Conservation (phyloP, 2,888 invertebrate species). For the Drosophila mettleri region DNA sequence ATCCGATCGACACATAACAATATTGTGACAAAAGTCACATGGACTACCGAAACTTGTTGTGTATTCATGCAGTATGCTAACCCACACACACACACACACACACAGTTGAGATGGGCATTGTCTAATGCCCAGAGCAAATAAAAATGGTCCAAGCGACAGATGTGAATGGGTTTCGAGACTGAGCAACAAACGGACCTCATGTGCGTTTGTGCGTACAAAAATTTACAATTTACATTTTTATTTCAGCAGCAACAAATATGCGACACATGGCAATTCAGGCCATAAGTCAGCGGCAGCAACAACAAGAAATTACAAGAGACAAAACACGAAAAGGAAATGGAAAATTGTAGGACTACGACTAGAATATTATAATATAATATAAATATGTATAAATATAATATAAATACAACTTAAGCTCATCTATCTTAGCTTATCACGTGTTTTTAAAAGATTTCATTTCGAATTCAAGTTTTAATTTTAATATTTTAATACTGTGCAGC, state of each 20-base stretch:
- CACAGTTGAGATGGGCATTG: slow-evolving; percentile 31
- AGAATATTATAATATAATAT: too few species aligned
- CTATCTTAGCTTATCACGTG: neutral
- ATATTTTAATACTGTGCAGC: slow-evolving; percentile 21
- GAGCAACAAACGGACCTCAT: slow-evolving; percentile 42
- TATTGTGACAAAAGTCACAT: slow-evolving; percentile 21
- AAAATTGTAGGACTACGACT: neutral
- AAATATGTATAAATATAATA: too few species aligned
- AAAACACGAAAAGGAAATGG: slow-evolving; percentile 1
- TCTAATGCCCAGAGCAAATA: slow-evolving; percentile 70
- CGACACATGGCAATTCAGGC: slow-evolving; percentile 67
- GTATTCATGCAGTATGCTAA: slow-evolving; percentile 45
- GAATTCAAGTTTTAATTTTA: neutral
- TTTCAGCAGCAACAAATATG: slow-evolving; percentile 60
- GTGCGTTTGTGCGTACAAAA: slow-evolving; percentile 71
- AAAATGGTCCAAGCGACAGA: slow-evolving; percentile 50
- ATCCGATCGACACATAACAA: slow-evolving; percentile 34
- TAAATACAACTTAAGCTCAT: neutral
- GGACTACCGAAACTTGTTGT: slow-evolving; percentile 30
- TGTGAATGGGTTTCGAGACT: slow-evolving; percentile 24
- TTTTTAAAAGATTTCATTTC: slow-evolving; percentile 11
- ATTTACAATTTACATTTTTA: slow-evolving; percentile 74
- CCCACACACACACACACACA: slow-evolving; percentile 9
- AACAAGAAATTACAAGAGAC: neutral
- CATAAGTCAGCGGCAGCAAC: slow-evolving; percentile 35